Conservation (phyloP, 2,113 vertebrate genomes). For the Astur gentilis region DNA sequence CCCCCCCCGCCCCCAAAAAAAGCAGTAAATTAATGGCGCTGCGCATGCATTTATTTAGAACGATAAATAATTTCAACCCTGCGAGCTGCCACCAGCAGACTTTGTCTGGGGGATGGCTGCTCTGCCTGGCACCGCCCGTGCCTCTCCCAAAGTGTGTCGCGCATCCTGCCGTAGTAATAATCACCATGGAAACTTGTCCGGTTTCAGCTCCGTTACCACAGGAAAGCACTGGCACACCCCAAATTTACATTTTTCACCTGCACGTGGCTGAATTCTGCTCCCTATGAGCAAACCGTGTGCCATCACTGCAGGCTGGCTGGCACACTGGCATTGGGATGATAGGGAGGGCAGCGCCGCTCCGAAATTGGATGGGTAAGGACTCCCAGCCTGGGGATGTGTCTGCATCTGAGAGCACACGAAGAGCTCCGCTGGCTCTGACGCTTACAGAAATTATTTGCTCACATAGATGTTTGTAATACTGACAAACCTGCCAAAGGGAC, state of each 20-base stretch:
- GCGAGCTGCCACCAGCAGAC: background rate
- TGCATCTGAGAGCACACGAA: rapidly evolving
- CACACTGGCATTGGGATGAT: rapidly evolving
- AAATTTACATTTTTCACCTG: conserved; percentile 32
- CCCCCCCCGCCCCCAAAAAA: background rate
- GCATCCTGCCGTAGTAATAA: conserved; percentile 25
- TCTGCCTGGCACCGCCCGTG: rapidly evolving
- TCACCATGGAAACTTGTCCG: conserved; percentile 69
- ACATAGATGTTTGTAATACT: background rate
- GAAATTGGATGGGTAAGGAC: background rate
- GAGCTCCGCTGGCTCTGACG: background rate
- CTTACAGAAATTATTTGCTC: background rate
- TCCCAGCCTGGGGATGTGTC: background rate
- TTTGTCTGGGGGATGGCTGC: background rate
- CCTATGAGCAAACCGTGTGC: background rate
- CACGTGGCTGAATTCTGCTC: background rate
- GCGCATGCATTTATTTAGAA: background rate
- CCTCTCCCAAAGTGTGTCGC: conserved; percentile 24
- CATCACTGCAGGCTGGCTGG: rapidly evolving
- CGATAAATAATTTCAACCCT: background rate
- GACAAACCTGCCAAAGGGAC: background rate
- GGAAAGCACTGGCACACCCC: conserved; percentile 38
- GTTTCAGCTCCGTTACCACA: conserved; percentile 66
- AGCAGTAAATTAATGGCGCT: background rate
- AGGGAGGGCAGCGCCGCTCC: background rate